Evolutionary conservation across 2,888 invertebrate species (phyloP), one percentile per base, ranked within the genome.

Genomic region (Clepsis dumicolana): DNA sequence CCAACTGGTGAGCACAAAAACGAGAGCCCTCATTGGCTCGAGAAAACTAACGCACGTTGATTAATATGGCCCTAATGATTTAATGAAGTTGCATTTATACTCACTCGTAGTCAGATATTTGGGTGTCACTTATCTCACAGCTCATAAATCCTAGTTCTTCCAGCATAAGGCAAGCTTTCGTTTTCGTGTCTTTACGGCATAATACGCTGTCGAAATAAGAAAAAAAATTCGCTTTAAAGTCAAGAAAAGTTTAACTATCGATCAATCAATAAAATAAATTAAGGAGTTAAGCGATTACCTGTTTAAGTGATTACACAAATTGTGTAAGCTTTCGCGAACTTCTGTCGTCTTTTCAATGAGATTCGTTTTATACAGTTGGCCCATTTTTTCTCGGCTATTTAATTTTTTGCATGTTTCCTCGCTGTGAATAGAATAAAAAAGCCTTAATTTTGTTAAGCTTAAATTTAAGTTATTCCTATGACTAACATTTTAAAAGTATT

Each of bases 241-340:
- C 25, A 27, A 25, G 21, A 27, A 5, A 16, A 16, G 7, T n/a
- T n/a, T 7, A 29, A 5, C 7, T 18, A 18, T 32, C 14, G 7
- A 29, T 10, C 4, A 21, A 56, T 14, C 3, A 52, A 3, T 8
- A 44, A 16, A 60, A 32, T 54, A 32, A 54, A 54, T 4, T 32
- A 10, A 32, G 4, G 16, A 25, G 10, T n/a, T 48, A 48, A n/a
- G 32, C 12, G 8, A 18, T 14, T 2, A 88, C 88, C 83, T 81
- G 32, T 79, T 75, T 48, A 88, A 75, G 48, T 77, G 74, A 56
- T 71, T 68, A 65, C 76, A 76, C 65, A 88, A 68, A 66, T 75
- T 74, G 12, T 71, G 67, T 5, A 86, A 72, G 48, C 76, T 73
- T 4, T 59, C 24, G 16, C 70, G 71, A 2, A 78, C 79, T 52